Conservation (phyloP, 2,113 vertebrate species). For the Nibea albiflora region DNA sequence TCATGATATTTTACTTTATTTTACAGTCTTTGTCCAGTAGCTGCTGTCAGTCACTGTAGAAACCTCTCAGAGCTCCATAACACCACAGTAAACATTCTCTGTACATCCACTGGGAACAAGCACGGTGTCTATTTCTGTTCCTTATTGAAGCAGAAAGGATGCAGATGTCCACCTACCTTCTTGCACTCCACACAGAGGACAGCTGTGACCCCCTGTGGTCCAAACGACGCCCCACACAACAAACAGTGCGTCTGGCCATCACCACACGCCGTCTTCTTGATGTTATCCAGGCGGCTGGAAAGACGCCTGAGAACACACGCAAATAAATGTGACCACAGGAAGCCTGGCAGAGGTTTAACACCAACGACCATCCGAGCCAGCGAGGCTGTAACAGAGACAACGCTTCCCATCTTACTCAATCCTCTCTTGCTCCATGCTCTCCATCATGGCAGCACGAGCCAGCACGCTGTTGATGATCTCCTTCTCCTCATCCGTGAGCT, state of each 20-base stretch:
- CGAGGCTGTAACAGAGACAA: constrained; percentile 13
- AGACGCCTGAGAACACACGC: constrained; percentile 84
- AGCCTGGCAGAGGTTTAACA: constrained; percentile 16
- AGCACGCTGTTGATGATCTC: constrained; percentile 96
- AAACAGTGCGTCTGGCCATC: constrained; percentile 92
- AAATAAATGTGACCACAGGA: background rate
- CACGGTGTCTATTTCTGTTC: background rate
- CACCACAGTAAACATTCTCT: background rate
- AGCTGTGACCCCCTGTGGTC: constrained; percentile 82
- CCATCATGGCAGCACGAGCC: constrained; percentile 92
- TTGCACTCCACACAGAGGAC: constrained; percentile 94
- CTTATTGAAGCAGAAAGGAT: background rate
- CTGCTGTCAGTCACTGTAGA: background rate
- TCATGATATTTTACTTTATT: too few species aligned
- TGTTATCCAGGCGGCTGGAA: constrained; percentile 90
- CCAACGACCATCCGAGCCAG: background rate
- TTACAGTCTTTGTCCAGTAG: too few species aligned
- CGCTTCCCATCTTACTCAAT: constrained; percentile 86
- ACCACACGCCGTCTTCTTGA: constrained; percentile 90
- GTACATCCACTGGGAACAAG: constrained; percentile 2
- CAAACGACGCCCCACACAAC: constrained; percentile 91
- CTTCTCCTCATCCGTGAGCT: constrained; percentile 96
- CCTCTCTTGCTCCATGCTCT: constrained; percentile 92
- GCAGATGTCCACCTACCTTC: constrained; percentile 85
- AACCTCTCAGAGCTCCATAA: constrained; percentile 1